phyloP scores from a whole-genome alignment of 2,888 invertebrate species.

The Willowsia nigromaculata region DNA sequence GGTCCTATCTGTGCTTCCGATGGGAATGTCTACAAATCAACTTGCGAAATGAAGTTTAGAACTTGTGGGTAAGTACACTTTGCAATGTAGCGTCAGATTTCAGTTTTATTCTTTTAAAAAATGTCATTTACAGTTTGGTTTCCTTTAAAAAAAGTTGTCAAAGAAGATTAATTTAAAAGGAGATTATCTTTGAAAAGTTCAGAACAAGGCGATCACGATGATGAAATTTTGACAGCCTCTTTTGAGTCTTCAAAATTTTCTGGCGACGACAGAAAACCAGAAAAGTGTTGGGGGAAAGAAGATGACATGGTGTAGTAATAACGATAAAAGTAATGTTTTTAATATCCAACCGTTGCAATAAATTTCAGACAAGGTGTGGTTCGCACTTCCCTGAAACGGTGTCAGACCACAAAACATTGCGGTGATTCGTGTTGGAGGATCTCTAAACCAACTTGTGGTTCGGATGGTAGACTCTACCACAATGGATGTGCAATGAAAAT shows the following conservation, averaged over 20 bases:
- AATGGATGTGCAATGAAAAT: slow-evolving; percentile 95
- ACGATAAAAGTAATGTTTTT: slow-evolving; percentile 18
- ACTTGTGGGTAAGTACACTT: slow-evolving; percentile 87
- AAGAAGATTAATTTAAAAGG: neutral
- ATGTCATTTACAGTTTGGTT: slow-evolving; percentile 43
- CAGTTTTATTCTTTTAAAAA: neutral
- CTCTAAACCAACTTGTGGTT: slow-evolving; percentile 93
- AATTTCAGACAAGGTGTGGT: slow-evolving; percentile 89
- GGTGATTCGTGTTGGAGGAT: slow-evolving; percentile 95
- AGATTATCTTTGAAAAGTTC: neutral
- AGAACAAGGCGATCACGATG: neutral
- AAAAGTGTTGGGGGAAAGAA: neutral
- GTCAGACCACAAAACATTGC: slow-evolving; percentile 94
- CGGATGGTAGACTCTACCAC: slow-evolving; percentile 92
- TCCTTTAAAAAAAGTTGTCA: neutral
- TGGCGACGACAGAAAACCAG: neutral
- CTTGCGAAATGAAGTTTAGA: slow-evolving; percentile 94
- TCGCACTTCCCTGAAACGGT: slow-evolving; percentile 92
- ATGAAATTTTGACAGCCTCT: neutral
- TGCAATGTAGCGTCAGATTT: neutral
- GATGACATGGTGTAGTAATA: neutral
- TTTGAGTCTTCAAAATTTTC: neutral
- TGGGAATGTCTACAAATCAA: slow-evolving; percentile 93
- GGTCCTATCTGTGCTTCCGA: slow-evolving; percentile 96
- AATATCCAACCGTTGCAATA: neutral